Base-by-base conservation (phyloP, 2,888 invertebrate genomes). In the Hybos culiciformis region DNA sequence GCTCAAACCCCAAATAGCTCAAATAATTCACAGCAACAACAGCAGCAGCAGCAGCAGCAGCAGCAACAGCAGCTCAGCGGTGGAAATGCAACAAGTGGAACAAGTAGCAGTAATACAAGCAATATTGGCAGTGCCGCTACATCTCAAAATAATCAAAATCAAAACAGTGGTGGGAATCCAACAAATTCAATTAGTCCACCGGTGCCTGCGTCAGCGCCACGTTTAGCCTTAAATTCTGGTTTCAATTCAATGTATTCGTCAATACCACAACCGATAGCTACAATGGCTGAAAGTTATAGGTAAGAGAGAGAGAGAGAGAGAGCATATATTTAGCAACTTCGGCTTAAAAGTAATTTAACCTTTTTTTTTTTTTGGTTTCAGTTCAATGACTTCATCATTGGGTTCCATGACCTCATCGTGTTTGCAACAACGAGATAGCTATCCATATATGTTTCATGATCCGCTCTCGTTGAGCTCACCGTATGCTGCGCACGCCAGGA, bases 221-320 rank as follows among this genome's bases (percentile, higher is more conserved):
- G 74, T 53, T 66, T 75, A 55, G 79, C 85, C 50, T 73, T 88
- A 54, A 88, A 90, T 66, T 80, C 86, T 45, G 87, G 88, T 51
- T 88, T 90, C 71, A 90, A 90, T 68, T 80, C 87, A 56, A 93
- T 93, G 92, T 93, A 93, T 69, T 85, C 91, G 42, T 84, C 91
- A 51, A 86, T 93, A 66, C 90, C 91, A 45, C 93, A 93, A 63
- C 91, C 91, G 24, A 91, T 92, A 52, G 86, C 85, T 39, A 87
- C 90, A 46, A 91, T 92, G 88, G 78, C 87, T 19, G 85, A 86
- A 59, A 78, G 79, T 49, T 86, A 86, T 69, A 84, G 84, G 85
- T 85, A 62, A 70, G 69, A 36, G 36, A 17, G 18, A 24, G 24
- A 8, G 6, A 24, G 11, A 8, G 11, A 32, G 9, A 20, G 20